These are phyloP conservation scores for Clamator glandarius DNA, from an alignment of 2,797 vertebrate species.

Conservation along the genomic window DNA sequence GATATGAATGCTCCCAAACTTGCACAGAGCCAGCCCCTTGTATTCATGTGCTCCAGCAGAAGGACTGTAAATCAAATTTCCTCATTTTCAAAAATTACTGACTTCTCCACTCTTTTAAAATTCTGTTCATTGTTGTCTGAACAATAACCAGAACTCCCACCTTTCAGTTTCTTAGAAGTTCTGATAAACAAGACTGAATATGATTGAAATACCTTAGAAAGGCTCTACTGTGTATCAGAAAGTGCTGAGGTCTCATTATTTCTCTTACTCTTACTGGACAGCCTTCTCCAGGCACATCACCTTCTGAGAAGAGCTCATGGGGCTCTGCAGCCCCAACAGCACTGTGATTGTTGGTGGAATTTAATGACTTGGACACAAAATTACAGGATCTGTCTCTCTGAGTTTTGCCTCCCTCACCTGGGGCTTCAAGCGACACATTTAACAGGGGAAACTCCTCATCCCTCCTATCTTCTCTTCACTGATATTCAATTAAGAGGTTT, in stretches of 20 bases:
- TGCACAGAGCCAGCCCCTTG: neutral
- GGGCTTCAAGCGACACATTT: neutral
- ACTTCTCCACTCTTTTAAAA: neutral
- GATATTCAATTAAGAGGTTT: conserved; percentile 5
- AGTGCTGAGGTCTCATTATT: neutral
- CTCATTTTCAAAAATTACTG: neutral
- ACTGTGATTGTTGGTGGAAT: neutral
- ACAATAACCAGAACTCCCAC: neutral
- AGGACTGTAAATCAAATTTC: neutral
- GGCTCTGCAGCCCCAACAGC: neutral
- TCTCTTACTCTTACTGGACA: neutral
- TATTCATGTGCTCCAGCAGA: neutral
- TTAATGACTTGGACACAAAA: neutral
- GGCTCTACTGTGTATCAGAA: neutral
- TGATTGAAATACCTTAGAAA: neutral
- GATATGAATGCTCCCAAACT: neutral
- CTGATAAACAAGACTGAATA: neutral
- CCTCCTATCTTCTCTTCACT: neutral
- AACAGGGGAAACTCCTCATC: neutral
- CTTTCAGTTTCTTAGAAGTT: neutral
- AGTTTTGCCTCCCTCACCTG: neutral
- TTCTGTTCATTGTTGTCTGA: neutral
- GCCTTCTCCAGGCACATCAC: neutral
- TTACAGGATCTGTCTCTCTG: neutral
- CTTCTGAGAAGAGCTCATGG: neutral